These are phyloP conservation scores for Scomberomorus guttatus DNA, from an alignment of 2,797 vertebrate species.

Conservation along the genomic window DNA sequence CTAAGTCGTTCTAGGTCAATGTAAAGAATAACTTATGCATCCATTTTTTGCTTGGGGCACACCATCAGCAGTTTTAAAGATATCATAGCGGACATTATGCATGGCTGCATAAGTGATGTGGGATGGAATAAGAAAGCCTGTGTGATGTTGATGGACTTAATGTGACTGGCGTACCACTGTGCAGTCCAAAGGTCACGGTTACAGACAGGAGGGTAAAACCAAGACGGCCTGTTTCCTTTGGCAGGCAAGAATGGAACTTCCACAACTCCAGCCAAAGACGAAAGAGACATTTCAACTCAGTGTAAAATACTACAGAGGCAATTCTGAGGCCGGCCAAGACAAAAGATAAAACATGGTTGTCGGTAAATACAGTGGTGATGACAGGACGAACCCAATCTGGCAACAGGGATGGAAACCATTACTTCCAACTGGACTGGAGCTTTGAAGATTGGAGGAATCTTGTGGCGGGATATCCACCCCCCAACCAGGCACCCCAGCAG, in stretches of 20 bases:
- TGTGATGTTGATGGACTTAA: conserved; percentile 64
- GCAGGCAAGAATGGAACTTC: conserved; percentile 67
- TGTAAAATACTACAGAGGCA: conserved; percentile 68
- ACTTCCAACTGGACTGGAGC: conserved; percentile 75
- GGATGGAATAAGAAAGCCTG: conserved; percentile 8
- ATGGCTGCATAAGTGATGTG: conserved; percentile 21
- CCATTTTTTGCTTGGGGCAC: conserved; percentile 23
- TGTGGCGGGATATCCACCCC: conserved; percentile 69
- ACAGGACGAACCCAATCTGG: conserved; percentile 81
- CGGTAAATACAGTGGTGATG: conserved; percentile 76
- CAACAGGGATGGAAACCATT: conserved; percentile 85
- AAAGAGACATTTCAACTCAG: conserved; percentile 74
- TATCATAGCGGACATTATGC: conserved; percentile 13
- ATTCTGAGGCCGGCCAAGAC: conserved; percentile 70
- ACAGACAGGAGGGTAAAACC: conserved; percentile 43
- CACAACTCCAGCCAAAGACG: conserved; percentile 70
- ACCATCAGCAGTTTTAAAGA: conserved; percentile 3
- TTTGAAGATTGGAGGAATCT: conserved; percentile 83
- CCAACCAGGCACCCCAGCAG: conserved; percentile 59
- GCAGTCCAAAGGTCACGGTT: conserved; percentile 70
- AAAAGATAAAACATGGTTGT: conserved; percentile 78
- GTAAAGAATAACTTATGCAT: conserved; percentile 24
- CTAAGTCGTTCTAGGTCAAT: background rate
- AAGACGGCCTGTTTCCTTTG: conserved; percentile 64
- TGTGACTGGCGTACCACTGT: conserved; percentile 66